A percentile compares a stretch with the other conserved stretches of the same genome.
Evolutionary conservation across 2,888 invertebrate genomes (phyloP).

Genomic region (Meteorus cinctellus): DNA sequence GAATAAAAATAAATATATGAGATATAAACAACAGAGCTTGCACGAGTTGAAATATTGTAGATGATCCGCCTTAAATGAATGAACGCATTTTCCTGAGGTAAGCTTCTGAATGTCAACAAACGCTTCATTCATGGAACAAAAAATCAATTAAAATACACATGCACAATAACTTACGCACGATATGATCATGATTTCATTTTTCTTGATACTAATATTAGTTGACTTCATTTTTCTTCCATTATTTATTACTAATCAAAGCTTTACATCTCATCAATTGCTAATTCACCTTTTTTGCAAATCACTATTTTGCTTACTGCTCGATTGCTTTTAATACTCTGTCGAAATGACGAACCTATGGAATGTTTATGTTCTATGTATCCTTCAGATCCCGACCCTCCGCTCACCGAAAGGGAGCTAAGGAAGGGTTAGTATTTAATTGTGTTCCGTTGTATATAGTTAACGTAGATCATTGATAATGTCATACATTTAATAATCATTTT

Average conservation of each 20-base stretch:
- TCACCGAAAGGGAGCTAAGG: constrained; percentile 68
- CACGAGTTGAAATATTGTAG: constrained; percentile 47
- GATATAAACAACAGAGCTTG: constrained; percentile 8
- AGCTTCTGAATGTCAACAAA: constrained; percentile 49
- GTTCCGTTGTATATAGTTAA: constrained; percentile 8
- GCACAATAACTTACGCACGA: neutral
- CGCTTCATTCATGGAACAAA: constrained; percentile 14
- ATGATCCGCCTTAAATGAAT: constrained; percentile 47
- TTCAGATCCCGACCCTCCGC: constrained; percentile 63
- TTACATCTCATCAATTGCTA: neutral
- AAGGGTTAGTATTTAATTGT: constrained; percentile 65
- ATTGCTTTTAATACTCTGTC: constrained; percentile 16
- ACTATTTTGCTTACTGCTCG: constrained; percentile 27
- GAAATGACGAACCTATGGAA: constrained; percentile 18
- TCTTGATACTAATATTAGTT: neutral
- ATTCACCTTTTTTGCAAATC: neutral
- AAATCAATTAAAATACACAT: neutral
- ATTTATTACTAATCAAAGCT: neutral
- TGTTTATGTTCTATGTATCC: constrained; percentile 57
- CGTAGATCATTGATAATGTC: constrained; percentile 14
- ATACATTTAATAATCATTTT: constrained; percentile 55
- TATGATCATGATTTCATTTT: neutral
- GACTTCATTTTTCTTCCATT: neutral
- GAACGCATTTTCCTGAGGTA: constrained; percentile 51
- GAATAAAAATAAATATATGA: constrained; percentile 32